Percentiles rank a stretch among this genome's conserved stretches.
phyloP scores from a whole-genome alignment of 1,140 invertebrate species.

The Pogonus chalceus region DNA sequence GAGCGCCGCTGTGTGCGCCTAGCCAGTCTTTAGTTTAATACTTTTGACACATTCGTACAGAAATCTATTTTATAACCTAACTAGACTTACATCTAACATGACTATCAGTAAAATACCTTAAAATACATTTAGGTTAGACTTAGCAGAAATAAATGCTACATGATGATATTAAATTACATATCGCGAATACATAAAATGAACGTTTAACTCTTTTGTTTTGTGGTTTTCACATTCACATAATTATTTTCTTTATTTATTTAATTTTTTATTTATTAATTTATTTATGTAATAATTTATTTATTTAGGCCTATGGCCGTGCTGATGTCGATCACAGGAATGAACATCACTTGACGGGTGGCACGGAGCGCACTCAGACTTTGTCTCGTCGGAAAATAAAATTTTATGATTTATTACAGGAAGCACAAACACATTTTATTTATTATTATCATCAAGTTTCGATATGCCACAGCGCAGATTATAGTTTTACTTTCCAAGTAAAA shows the following conservation, averaged over 20 bases:
- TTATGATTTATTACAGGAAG: too few relatives aligned
- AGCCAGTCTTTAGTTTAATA: conserved; percentile 36
- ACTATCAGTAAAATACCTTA: conserved; percentile 13
- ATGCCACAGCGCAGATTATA: too few relatives aligned
- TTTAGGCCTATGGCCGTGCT: conserved; percentile 19
- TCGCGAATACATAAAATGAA: not conserved
- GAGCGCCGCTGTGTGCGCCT: conserved; percentile 23
- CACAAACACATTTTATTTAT: too few relatives aligned
- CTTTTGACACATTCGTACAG: conserved; percentile 35
- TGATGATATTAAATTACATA: conserved; percentile 8
- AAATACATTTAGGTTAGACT: conserved; percentile 13
- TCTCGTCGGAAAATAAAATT: too few relatives aligned
- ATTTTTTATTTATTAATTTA: not conserved
- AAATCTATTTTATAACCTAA: conserved; percentile 20
- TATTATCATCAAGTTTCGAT: too few relatives aligned
- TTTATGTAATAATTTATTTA: not conserved
- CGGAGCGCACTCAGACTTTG: not conserved
- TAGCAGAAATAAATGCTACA: conserved; percentile 24
- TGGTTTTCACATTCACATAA: not conserved
- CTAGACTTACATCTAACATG: conserved; percentile 17
- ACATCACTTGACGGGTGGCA: conserved; percentile 24
- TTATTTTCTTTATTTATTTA: not conserved
- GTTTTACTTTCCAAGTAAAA: too few relatives aligned
- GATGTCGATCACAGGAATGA: conserved; percentile 35
- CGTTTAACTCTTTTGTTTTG: not conserved